These are phyloP conservation scores for Fulica atra DNA, from an alignment of 2,113 vertebrate species.

Conservation along the genomic window DNA sequence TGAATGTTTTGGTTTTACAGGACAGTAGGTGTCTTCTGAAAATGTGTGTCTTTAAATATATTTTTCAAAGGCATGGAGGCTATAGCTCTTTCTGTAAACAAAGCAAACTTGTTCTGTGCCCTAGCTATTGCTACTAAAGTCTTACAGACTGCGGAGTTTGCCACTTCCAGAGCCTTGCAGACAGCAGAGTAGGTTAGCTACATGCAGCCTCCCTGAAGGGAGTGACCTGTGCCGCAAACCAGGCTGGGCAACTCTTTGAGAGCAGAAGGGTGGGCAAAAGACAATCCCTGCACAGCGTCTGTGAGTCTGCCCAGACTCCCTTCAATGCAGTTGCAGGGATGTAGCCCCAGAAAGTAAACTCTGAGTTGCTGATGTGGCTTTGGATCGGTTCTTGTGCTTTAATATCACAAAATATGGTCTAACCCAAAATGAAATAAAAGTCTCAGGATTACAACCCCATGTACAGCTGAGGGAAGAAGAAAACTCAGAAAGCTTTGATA, in stretches of 20 bases:
- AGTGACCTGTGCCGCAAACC: background rate
- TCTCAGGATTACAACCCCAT: background rate
- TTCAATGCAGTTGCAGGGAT: background rate
- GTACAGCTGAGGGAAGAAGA: background rate
- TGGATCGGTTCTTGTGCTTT: background rate
- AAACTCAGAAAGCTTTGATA: background rate
- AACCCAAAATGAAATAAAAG: background rate
- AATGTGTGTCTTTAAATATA: background rate
- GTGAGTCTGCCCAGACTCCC: background rate
- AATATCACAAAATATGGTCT: background rate
- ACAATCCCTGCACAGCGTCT: background rate
- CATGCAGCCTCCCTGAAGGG: background rate
- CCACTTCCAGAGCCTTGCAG: background rate
- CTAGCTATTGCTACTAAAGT: background rate
- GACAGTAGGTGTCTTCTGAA: background rate
- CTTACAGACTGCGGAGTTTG: background rate
- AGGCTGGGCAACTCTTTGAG: background rate
- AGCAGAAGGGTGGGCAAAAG: background rate
- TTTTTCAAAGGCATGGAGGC: background rate
- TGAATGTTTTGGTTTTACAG: background rate
- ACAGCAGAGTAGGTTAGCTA: background rate
- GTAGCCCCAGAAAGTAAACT: background rate
- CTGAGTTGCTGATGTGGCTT: background rate
- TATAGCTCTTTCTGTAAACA: background rate
- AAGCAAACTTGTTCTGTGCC: background rate